Conservation (phyloP, 1,140 invertebrate genomes). For the Heliconius himera region DNA sequence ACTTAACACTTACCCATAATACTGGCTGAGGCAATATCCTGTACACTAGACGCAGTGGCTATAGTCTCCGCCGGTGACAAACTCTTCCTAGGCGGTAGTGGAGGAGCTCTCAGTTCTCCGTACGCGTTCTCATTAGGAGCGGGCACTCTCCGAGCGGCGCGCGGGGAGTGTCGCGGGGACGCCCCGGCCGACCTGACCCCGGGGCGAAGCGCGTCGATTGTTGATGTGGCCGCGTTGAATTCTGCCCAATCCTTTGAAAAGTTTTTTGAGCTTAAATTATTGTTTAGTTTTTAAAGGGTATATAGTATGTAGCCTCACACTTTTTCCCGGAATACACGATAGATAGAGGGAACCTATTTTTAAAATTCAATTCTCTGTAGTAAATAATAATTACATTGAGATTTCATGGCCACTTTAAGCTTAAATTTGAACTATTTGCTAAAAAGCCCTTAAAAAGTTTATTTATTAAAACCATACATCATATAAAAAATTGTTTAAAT, state of each 20-base stretch:
- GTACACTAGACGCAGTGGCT: constrained; percentile 60
- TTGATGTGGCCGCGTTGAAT: constrained; percentile 84
- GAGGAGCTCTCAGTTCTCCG: constrained; percentile 75
- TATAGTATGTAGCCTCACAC: background rate
- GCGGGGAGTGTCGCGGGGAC: constrained; percentile 71
- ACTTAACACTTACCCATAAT: constrained; percentile 45
- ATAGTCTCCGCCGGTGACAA: constrained; percentile 72
- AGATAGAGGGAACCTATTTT: background rate
- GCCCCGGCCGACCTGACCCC: constrained; percentile 57
- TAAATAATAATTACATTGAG: background rate
- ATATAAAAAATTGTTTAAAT: no score
- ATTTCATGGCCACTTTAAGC: background rate
- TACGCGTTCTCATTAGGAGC: constrained; percentile 71
- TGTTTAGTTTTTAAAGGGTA: background rate
- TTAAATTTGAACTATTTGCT: no score
- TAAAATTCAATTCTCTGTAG: background rate
- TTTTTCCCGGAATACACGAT: background rate
- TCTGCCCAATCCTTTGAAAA: constrained; percentile 81
- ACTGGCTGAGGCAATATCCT: constrained; percentile 62
- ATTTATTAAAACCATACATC: no score
- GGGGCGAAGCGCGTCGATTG: constrained; percentile 80
- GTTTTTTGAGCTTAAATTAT: background rate
- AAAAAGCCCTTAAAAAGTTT: no score
- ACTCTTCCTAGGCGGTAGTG: constrained; percentile 74
- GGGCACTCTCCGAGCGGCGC: constrained; percentile 53